Conservation (phyloP, 2,888 invertebrate species). For the Archaeoteleia sp. region DNA sequence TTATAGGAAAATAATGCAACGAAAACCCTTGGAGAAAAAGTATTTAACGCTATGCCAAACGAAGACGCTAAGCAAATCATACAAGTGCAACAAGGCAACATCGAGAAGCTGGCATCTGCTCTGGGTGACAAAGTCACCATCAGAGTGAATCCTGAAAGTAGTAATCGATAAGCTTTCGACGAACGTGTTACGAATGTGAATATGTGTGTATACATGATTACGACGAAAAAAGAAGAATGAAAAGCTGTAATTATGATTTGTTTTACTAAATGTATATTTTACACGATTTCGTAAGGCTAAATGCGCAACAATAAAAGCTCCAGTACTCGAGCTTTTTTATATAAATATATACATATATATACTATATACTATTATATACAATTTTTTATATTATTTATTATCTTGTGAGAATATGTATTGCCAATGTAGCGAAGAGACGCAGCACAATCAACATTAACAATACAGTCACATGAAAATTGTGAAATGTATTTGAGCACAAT, state of each 20-base stretch:
- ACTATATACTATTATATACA: constrained; percentile 30
- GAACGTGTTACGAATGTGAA: constrained; percentile 28
- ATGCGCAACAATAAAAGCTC: constrained; percentile 21
- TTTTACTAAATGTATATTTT: constrained; percentile 35
- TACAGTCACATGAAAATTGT: constrained; percentile 16
- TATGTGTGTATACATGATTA: constrained; percentile 34
- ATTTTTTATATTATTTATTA: constrained; percentile 47
- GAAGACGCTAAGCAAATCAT: constrained; percentile 11
- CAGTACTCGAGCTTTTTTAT: constrained; percentile 32
- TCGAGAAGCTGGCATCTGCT: constrained; percentile 69
- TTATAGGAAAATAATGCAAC: constrained; percentile 33
- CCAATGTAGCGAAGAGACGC: constrained; percentile 19
- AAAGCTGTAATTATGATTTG: constrained; percentile 34
- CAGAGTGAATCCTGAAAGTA: constrained; percentile 71
- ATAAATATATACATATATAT: constrained; percentile 32
- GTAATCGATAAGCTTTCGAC: constrained; percentile 65
- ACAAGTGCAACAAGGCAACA: constrained; percentile 59
- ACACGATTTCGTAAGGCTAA: constrained; percentile 23
- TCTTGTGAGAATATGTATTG: constrained; percentile 25
- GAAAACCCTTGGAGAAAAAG: neutral
- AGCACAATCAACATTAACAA: constrained; percentile 25
- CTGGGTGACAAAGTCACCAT: constrained; percentile 73
- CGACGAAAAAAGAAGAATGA: constrained; percentile 1
- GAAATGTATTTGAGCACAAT: constrained; percentile 26
- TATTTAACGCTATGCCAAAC: constrained; percentile 5